Evolutionary conservation across 2,797 vertebrate genomes (phyloP).

Genomic region (Acanthurus tractus): DNA sequence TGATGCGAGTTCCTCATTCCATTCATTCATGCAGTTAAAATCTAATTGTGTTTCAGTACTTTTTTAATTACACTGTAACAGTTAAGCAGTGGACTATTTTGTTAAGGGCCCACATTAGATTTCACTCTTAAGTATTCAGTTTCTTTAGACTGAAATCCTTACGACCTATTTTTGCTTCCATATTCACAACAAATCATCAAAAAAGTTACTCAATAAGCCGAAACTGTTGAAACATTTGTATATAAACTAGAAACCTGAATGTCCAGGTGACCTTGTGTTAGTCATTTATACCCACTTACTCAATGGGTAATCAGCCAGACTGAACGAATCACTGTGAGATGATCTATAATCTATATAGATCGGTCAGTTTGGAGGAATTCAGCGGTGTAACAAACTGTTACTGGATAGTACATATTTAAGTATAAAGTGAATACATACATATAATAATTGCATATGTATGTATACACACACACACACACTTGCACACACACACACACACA

Average conservation of each 20-base stretch:
- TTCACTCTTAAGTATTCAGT: constrained; percentile 1
- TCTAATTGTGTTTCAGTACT: too few species aligned
- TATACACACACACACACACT: constrained; percentile 16
- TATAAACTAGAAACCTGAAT: constrained; percentile 27
- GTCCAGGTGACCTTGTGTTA: constrained; percentile 11
- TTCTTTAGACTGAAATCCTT: not conserved
- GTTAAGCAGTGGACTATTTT: not conserved
- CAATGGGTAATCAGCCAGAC: constrained; percentile 24
- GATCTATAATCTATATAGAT: constrained; percentile 47
- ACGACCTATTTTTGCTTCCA: constrained; percentile 27
- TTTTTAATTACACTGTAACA: too few species aligned
- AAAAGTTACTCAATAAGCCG: not conserved
- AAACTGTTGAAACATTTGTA: constrained; percentile 32
- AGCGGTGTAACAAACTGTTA: constrained; percentile 36
- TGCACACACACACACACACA: constrained; percentile 24
- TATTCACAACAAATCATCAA: not conserved
- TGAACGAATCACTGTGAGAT: constrained; percentile 62
- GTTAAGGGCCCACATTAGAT: not conserved
- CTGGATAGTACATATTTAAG: constrained; percentile 42
- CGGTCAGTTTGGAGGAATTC: constrained; percentile 45
- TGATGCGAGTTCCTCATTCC: too few species aligned
- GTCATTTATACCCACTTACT: constrained; percentile 21
- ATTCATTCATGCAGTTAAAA: too few species aligned
- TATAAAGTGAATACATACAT: constrained; percentile 51
- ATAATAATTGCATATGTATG: constrained; percentile 37